Base-by-base conservation (phyloP, 2,113 vertebrate genomes). In the Alosa alosa region DNA sequence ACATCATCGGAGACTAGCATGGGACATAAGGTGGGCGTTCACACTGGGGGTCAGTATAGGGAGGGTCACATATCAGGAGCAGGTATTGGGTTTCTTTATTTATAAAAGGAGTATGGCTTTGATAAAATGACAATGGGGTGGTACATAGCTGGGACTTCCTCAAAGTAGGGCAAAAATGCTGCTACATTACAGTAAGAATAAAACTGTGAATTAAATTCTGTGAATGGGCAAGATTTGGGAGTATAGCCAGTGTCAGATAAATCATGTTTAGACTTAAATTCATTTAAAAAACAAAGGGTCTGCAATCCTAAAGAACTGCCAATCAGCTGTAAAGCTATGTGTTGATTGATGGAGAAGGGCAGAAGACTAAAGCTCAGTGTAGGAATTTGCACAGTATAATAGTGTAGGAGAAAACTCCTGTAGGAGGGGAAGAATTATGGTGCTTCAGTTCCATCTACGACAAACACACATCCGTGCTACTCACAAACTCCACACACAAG, bases 41-140 rank as follows among this genome's bases (percentile, higher is more conserved):
- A 57, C 3, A 57, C 68, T 82, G 75, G 84, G 81, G 72, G 55
- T 55, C 88, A 50, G 20, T 46, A 57, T 57, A 20, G 18, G 52
- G 17, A 64, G 60, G 17, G 52, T 9, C 6, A 64, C 7, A n/a
- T 22, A 6, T 64, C 9, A 55, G 57, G 57, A n/a, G 57, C 22
- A 68, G 60, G 22, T 25, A n/a, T 68, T 68, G 25, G 22, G n/a
- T 31, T 15, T 68, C n/a, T 68, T 68, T 68, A 31, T 68, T 1
- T 6, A 57, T 4, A 31, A 68, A 68, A 68, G 60, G 22, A 68
- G 5, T 9, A 36, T 13, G n/a, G 64, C 64, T 36, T 72, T 72
- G 17, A 57, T 5, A 47, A 20, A 57, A 22, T 13, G 18, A 20
- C 6, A 57, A 1, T 22, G 9, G 31, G 68, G 11, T 75, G 9